A percentile compares a stretch with the other conserved stretches of the same genome.
These are phyloP conservation scores for Corvus hawaiiensis DNA, from an alignment of 2,113 vertebrate species.

Conservation along the genomic window DNA sequence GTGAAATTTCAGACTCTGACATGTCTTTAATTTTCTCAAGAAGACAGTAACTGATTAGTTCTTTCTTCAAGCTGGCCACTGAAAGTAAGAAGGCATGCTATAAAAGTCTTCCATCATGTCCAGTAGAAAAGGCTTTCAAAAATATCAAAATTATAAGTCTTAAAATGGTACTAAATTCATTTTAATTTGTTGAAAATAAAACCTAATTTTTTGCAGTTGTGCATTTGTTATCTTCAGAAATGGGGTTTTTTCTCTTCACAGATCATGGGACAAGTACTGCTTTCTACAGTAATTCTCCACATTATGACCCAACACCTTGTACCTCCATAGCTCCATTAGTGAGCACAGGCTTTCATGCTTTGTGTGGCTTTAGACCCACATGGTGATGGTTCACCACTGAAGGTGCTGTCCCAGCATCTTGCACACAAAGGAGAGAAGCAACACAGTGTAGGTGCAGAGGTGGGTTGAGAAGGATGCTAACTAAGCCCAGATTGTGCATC, in stretches of 20 bases:
- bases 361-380: background rate
- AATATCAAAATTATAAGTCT: background rate
- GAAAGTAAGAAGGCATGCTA: background rate
- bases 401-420: too few relatives aligned
- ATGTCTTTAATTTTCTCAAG: background rate
- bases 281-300: background rate
- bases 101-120: background rate
- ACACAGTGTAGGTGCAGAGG: background rate
- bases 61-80: background rate
- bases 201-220: background rate
- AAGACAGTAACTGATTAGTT: background rate
- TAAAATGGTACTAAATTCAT: background rate
- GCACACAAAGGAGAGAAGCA: background rate
- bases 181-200: background rate
- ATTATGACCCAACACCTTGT: background rate
- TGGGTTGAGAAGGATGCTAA: background rate
- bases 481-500: background rate
- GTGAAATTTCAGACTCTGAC: background rate
- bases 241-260: rapidly evolving
- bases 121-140: background rate
- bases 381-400: background rate
- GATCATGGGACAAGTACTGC: rapidly evolving
- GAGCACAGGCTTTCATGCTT: background rate
- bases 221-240: background rate
- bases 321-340: background rate